Base-by-base conservation (phyloP, 1,140 invertebrate genomes). In the Eciton burchellii region DNA sequence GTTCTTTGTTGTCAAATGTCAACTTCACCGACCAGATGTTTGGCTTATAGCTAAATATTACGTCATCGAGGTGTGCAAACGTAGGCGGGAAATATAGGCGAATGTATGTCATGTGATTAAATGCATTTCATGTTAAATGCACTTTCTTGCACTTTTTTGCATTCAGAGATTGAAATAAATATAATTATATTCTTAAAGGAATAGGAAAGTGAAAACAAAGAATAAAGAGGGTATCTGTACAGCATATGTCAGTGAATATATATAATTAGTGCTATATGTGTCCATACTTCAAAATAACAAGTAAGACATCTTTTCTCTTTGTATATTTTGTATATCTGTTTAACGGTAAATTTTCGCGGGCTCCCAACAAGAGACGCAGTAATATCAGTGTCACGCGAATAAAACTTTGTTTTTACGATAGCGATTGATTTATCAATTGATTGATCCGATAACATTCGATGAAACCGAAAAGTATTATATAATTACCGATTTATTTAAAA, bases 261-360 rank as follows among this genome's bases (percentile, higher is more conserved):
- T 9, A 21, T 9, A 21, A 19, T 54, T 54, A 6, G 35, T n/a
- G 35, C 6, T 3, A 26, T 49, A 12, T 21, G 12, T 54, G 16
- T 35, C 4, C 59, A 26, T 16, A 26, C 56, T 8, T 12, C 14
- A 1, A 43, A 1, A 5, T 0, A 65, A 21, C 21, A 12, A 19
- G 73, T 76, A 49, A 26, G 26, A 21, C 57, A 12, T 2, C n/a
- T 12, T 0, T 16, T 54, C 21, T 6, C 43, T 43, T n/a, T 26
- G n/a, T 43, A 5, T 24, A 41, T 1, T 43, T n/a, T 26, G n/a
- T 43, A 5, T 24, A 41, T 1, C 0, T 41, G 24, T 5, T 6
- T 24, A 65, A 76, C 57, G 43, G 16, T 63, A 76, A 45, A 29
- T 59, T 73, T 45, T 59, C 54, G 35, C 14, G 9, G 9, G 16